A percentile compares a stretch with the other conserved stretches of the same genome.
These are phyloP conservation scores for Oscheius sp. DNA, from an alignment of 2,888 invertebrate genomes.

Conservation along the genomic window DNA sequence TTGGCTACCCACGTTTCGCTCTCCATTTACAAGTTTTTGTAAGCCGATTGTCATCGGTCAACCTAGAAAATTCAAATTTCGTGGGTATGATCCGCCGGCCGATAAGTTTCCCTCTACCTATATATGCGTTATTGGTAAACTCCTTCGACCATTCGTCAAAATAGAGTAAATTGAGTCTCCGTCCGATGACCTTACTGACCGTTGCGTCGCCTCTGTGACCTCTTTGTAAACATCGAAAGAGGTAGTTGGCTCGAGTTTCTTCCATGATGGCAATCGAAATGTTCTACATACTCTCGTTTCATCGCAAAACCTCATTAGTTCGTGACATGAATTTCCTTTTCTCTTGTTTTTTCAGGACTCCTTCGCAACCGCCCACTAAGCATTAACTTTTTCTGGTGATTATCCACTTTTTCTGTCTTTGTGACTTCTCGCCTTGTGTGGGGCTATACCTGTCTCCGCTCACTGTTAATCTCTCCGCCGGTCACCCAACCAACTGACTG, in stretches of 20 bases:
- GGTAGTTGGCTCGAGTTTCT: slow-evolving; percentile 10
- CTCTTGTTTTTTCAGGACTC: not conserved
- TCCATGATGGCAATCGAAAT: slow-evolving; percentile 3
- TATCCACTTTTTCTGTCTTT: not conserved
- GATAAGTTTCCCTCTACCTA: not conserved
- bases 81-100: not conserved
- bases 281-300: slow-evolving; percentile 1
- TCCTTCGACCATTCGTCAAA: not conserved
- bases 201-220: slow-evolving; percentile 8
- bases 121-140: not conserved
- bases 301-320: not conserved
- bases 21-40: not conserved
- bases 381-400: not conserved
- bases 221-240: slow-evolving; percentile 6
- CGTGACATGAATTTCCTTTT: slow-evolving; percentile 3
- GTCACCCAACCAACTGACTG: too few species aligned
- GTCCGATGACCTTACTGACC: slow-evolving; percentile 1
- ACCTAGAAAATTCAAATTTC: not conserved
- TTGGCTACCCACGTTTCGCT: slow-evolving; percentile 13
- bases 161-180: not conserved
- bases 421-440: slow-evolving; percentile 10
- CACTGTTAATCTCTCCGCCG: slow-evolving; percentile 9
- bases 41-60: not conserved
- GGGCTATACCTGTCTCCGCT: slow-evolving; percentile 5
- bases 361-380: not conserved